Base-by-base conservation (phyloP, 2,888 invertebrate genomes). In the Tipula helvola region DNA sequence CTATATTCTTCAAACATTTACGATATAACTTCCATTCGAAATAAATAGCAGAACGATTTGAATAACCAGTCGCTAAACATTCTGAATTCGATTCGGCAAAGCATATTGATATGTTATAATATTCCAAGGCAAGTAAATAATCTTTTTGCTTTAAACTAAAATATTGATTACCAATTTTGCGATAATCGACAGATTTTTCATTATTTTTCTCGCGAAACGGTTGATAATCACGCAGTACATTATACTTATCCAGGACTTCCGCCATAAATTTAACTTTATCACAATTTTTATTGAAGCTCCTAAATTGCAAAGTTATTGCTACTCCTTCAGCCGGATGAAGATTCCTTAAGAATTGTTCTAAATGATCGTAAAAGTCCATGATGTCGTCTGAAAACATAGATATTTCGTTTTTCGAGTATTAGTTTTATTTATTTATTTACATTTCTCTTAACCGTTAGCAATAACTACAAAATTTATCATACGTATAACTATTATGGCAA, bases 41-140 rank as follows among this genome's bases (percentile, higher is more conserved):
- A 86, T 96, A 93, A 8, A 95, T 94, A 39, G 96, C 96, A 83
- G 97, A 96, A 89, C 97, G 93, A 90, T 97, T 97, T 0, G 95
- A 95, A 89, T 95, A 93, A 0, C 95, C 95, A 85, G 95, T 90
- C 12, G 93, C 91, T 88, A 95, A 93, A 89, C 93, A 93, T 88
- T 94, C 93, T 13, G 95, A 93, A 71, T 91, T 90, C 0, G 89
- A 87, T 86, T 93, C 93, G 7, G 96, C 95, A 90, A 92, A 92
- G 12, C 94, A 93, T 88, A 96, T 92, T 88, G 95, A 93, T 89
- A 93, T 92, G 86, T 95, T 94, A 88, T 93, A 93, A 87, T 90
- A 88, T 87, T 90, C 90, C 57, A 92, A 91, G 87, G 94, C 94
- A 89, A 90, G 91, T 89, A 92, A 92, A 89, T 93, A 91, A 87